A percentile compares a stretch with the other conserved stretches of the same genome.
Conservation (phyloP, 2,797 vertebrate species). For the Ciconia nigra region DNA sequence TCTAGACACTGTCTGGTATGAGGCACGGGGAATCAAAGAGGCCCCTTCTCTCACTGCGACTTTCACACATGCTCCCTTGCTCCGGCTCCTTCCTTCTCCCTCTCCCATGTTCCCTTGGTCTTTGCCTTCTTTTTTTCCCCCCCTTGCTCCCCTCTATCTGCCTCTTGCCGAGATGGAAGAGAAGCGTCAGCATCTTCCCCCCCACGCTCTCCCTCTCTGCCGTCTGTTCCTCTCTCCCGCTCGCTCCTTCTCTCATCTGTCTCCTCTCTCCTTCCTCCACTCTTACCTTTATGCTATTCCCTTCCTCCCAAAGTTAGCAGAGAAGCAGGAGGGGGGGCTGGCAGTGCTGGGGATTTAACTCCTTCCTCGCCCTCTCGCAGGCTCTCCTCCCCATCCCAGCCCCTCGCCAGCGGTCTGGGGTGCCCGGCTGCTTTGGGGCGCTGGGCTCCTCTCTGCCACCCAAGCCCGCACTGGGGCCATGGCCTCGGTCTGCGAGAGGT, state of each 20-base stretch:
- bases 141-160: constrained; percentile 49
- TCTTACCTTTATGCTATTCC: constrained; percentile 41
- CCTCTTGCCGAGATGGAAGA: constrained; percentile 17
- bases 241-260: constrained; percentile 17
- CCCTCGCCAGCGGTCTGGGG: rapidly evolving
- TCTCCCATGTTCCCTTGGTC: constrained; percentile 76
- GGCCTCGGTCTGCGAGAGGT: rapidly evolving
- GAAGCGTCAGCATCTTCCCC: constrained; percentile 57
- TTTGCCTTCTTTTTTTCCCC: constrained; percentile 64
- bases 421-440: background rate
- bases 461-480: background rate
- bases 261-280: constrained; percentile 45
- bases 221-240: constrained; percentile 40
- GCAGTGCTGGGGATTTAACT: constrained; percentile 32
- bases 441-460: background rate
- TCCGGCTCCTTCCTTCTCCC: constrained; percentile 43
- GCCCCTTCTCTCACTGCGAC: constrained; percentile 67
- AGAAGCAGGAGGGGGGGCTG: constrained; percentile 5
- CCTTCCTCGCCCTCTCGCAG: background rate
- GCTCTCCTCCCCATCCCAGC: background rate
- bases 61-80: constrained; percentile 66
- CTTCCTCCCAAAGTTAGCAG: constrained; percentile 34
- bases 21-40: constrained; percentile 75
- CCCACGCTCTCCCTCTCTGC: constrained; percentile 41
- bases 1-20: constrained; percentile 95